Conservation (phyloP, 2,888 invertebrate genomes). For the Thera britannica region DNA sequence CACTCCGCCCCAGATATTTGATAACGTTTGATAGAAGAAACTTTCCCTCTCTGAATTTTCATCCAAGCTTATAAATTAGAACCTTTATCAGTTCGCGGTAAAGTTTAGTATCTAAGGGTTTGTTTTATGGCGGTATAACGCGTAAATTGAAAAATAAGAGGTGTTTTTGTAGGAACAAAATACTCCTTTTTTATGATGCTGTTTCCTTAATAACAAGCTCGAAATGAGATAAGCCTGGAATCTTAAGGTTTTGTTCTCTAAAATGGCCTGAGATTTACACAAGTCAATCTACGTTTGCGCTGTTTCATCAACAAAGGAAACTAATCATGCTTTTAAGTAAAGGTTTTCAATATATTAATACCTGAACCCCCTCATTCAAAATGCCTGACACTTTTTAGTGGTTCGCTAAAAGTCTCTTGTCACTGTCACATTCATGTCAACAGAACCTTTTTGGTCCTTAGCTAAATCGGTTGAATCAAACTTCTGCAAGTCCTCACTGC, state of each 20-base stretch:
- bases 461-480: too few species aligned
- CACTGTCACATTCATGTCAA: too few species aligned
- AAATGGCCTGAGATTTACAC: not conserved
- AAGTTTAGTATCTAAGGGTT: conserved; percentile 66
- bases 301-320: not conserved
- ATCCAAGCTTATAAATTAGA: conserved; percentile 67
- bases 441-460: too few species aligned
- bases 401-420: too few species aligned
- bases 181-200: conserved; percentile 25
- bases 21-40: conserved; percentile 51
- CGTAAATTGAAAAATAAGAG: conserved; percentile 64
- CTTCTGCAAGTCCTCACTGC: too few species aligned
- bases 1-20: conserved; percentile 50
- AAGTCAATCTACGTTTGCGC: not conserved
- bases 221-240: conserved; percentile 15
- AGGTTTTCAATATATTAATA: too few species aligned
- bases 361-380: too few species aligned
- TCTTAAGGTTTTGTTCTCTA: not conserved
- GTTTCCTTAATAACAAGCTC: conserved; percentile 19
- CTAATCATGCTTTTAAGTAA: not conserved
- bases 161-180: conserved; percentile 24
- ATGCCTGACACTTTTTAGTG: too few species aligned
- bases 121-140: conserved; percentile 60
- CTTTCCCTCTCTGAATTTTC: conserved; percentile 54
- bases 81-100: conserved; percentile 66